Conservation (phyloP, 2,888 invertebrate genomes). For the Dicyrtomina minuta region DNA sequence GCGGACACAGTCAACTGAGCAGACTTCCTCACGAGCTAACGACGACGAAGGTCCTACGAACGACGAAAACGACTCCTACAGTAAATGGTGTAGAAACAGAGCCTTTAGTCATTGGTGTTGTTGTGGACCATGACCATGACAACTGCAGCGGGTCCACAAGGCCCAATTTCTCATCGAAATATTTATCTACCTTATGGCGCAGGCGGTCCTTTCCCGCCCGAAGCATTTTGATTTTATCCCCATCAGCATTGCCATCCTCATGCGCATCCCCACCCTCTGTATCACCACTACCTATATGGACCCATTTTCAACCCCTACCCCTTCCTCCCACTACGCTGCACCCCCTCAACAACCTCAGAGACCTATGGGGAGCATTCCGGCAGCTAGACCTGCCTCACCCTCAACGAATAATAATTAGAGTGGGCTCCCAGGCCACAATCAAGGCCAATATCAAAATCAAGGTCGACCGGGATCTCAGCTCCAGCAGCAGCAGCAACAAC, state of each 20-base stretch:
- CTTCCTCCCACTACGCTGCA: conserved; percentile 56
- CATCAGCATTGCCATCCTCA: conserved; percentile 68
- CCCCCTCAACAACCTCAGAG: conserved; percentile 59
- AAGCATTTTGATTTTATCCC: conserved; percentile 54
- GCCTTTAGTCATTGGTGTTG: too few species aligned
- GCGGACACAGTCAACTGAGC: too few species aligned
- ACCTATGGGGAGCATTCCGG: conserved; percentile 55
- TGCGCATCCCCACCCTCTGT: conserved; percentile 67
- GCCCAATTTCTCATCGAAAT: too few species aligned
- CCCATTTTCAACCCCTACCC: conserved; percentile 53
- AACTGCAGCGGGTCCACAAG: conserved; percentile 51
- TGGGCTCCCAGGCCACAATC: conserved; percentile 6
- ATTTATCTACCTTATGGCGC: conserved; percentile 64
- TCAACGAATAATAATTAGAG: too few species aligned
- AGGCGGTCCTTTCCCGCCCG: conserved; percentile 55
- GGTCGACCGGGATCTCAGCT: conserved; percentile 19
- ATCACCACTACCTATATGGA: conserved; percentile 61
- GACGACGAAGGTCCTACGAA: too few species aligned
- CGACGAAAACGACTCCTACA: too few species aligned
- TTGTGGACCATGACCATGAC: conserved; percentile 52
- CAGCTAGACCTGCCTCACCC: too few species aligned
- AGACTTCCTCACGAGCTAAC: too few species aligned
- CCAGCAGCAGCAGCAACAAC: too few species aligned
- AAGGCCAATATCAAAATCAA: too few species aligned
- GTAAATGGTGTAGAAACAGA: too few species aligned